phyloP scores from a whole-genome alignment of 1,140 invertebrate species.

The Cardiocondyla obscurior region DNA sequence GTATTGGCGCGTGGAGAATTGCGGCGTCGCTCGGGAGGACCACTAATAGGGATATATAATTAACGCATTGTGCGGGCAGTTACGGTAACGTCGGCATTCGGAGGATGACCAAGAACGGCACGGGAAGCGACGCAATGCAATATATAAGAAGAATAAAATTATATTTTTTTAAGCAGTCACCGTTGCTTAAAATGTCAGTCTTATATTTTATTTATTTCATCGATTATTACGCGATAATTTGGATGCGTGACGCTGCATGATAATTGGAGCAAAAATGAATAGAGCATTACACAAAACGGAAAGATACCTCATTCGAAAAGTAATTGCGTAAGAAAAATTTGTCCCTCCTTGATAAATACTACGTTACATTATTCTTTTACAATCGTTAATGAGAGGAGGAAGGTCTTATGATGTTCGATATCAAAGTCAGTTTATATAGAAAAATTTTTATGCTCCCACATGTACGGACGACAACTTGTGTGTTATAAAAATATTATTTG shows the following conservation, averaged over 20 bases:
- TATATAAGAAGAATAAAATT: background rate
- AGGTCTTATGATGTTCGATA: background rate
- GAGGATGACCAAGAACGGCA: background rate
- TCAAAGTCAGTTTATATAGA: background rate
- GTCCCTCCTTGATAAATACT: background rate
- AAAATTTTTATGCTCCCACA: background rate
- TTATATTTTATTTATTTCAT: background rate
- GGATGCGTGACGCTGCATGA: too few relatives aligned
- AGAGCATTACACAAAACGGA: background rate
- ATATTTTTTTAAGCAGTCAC: conserved; percentile 6
- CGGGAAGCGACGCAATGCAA: background rate
- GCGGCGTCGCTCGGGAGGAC: conserved; percentile 17
- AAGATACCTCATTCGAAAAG: background rate
- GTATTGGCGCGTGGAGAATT: conserved; percentile 9
- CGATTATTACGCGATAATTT: background rate
- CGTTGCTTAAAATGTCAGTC: background rate
- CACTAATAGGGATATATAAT: conserved; percentile 49
- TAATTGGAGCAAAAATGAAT: background rate
- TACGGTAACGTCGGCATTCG: conserved; percentile 26
- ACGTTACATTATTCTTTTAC: background rate
- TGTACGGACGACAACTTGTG: too few relatives aligned
- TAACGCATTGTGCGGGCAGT: conserved; percentile 41
- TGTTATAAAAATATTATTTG: too few relatives aligned
- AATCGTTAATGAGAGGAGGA: background rate
- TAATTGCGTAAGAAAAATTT: background rate